Percentiles rank a stretch among this genome's conserved stretches.
These are phyloP conservation scores for Drosophila mimetica DNA, from an alignment of 2,888 invertebrate species.

Conservation along the genomic window DNA sequence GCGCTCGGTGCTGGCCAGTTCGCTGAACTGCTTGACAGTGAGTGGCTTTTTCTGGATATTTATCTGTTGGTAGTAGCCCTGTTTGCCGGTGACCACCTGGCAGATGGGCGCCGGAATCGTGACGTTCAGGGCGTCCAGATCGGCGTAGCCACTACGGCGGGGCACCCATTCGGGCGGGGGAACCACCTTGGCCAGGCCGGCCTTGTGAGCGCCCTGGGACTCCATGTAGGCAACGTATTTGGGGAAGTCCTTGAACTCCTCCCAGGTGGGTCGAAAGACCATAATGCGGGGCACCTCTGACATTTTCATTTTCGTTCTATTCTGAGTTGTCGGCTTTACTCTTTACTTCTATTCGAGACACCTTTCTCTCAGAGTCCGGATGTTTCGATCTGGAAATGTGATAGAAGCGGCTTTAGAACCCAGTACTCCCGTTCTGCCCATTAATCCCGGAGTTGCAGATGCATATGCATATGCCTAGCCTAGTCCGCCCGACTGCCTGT, in stretches of 20 bases:
- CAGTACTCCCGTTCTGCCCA: slow-evolving; percentile 22
- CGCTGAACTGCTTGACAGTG: slow-evolving; percentile 94
- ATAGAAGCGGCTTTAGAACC: slow-evolving; percentile 35
- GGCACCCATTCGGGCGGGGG: slow-evolving; percentile 99
- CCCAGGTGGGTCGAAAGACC: slow-evolving; percentile 96
- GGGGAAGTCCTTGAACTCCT: slow-evolving; percentile 98
- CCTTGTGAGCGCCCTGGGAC: slow-evolving; percentile 95
- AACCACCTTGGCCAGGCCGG: slow-evolving; percentile 97
- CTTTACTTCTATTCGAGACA: slow-evolving; percentile 10
- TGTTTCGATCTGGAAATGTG: slow-evolving; percentile 56
- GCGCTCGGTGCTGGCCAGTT: slow-evolving; percentile 91
- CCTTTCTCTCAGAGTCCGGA: slow-evolving; percentile 4
- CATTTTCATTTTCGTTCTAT: slow-evolving; percentile 43
- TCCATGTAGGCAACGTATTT: slow-evolving; percentile 97
- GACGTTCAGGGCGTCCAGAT: slow-evolving; percentile 91
- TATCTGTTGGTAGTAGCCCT: slow-evolving; percentile 97
- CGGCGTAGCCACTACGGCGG: slow-evolving; percentile 92
- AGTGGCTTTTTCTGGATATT: slow-evolving; percentile 98
- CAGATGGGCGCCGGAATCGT: slow-evolving; percentile 97
- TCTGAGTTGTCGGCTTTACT: not conserved
- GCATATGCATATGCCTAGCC: slow-evolving; percentile 28
- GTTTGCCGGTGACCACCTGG: slow-evolving; percentile 97
- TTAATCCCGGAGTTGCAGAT: slow-evolving; percentile 25
- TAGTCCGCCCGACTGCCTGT: slow-evolving; percentile 20
- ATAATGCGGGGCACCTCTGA: slow-evolving; percentile 82